These are phyloP conservation scores for Peromyscus attwateri DNA, from an alignment of 2,797 vertebrate genomes.

Conservation along the genomic window DNA sequence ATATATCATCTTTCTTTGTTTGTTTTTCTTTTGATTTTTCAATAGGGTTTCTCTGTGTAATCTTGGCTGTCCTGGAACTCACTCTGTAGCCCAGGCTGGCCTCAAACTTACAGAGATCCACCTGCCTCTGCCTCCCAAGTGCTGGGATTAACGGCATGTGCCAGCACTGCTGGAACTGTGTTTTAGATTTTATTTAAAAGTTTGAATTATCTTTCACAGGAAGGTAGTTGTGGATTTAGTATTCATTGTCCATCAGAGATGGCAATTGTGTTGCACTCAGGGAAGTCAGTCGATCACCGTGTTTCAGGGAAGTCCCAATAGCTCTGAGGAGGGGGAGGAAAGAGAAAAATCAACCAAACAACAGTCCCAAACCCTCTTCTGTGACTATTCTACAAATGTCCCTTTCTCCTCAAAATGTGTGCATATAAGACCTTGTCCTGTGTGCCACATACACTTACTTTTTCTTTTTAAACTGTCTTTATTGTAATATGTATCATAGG, in stretches of 20 bases:
- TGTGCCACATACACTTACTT: background rate
- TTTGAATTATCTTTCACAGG: background rate
- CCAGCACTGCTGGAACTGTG: fast-evolving
- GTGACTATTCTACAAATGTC: background rate
- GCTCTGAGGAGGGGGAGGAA: background rate
- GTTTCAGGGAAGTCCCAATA: background rate
- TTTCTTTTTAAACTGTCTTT: constrained; percentile 21
- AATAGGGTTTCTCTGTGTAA: no score
- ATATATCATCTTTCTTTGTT: no score
- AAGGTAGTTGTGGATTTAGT: background rate
- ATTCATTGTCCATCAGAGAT: background rate
- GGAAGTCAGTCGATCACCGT: background rate
- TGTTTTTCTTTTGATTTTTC: no score
- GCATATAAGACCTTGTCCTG: background rate
- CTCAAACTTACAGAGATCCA: no score
- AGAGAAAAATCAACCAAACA: background rate
- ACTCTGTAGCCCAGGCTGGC: no score
- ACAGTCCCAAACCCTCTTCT: background rate
- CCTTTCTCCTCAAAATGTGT: background rate
- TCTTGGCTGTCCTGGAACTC: no score
- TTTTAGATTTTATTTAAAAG: background rate
- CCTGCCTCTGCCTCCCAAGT: no score
- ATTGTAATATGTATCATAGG: background rate
- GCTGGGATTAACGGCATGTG: no score
- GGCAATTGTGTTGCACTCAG: background rate